These are phyloP conservation scores for Crocallis elinguaria DNA, from an alignment of 2,888 invertebrate genomes.

Conservation along the genomic window DNA sequence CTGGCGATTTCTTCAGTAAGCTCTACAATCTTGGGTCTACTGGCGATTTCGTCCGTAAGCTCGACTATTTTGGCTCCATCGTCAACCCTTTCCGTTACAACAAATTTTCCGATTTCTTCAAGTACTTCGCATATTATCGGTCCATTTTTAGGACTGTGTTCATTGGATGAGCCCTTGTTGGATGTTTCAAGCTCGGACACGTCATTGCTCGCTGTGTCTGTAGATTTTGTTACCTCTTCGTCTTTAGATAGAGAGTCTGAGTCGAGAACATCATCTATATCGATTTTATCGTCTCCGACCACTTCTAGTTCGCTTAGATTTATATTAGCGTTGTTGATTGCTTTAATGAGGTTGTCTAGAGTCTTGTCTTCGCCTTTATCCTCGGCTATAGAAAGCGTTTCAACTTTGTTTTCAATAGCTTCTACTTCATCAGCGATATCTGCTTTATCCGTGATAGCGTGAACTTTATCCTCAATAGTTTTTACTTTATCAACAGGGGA, in stretches of 20 bases:
- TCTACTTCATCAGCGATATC: neutral
- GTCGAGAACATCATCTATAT: slow-evolving; percentile 44
- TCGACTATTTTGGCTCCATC: neutral
- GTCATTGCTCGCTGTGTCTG: slow-evolving; percentile 25
- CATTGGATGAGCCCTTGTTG: slow-evolving; percentile 12
- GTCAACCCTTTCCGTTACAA: neutral
- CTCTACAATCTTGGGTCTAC: neutral
- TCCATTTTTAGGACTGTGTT: slow-evolving; percentile 18
- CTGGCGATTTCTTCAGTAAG: neutral
- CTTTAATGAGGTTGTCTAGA: slow-evolving; percentile 67
- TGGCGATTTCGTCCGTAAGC: neutral
- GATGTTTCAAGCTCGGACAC: slow-evolving; percentile 21
- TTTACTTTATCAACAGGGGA: slow-evolving; percentile 10
- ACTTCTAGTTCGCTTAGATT: slow-evolving; percentile 64
- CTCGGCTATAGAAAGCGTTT: slow-evolving; percentile 6
- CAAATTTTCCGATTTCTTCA: slow-evolving; percentile 5
- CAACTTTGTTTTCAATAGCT: neutral
- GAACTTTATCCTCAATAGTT: neutral
- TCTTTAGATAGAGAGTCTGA: slow-evolving; percentile 18
- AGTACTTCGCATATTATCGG: slow-evolving; percentile 8
- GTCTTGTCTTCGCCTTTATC: slow-evolving; percentile 60
- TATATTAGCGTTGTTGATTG: slow-evolving; percentile 66
- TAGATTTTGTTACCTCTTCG: slow-evolving; percentile 19
- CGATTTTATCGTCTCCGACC: slow-evolving; percentile 47
- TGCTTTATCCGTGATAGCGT: too few relatives aligned